Evolutionary conservation across 2,113 vertebrate genomes (phyloP).

Genomic region (Gobio gobio): DNA sequence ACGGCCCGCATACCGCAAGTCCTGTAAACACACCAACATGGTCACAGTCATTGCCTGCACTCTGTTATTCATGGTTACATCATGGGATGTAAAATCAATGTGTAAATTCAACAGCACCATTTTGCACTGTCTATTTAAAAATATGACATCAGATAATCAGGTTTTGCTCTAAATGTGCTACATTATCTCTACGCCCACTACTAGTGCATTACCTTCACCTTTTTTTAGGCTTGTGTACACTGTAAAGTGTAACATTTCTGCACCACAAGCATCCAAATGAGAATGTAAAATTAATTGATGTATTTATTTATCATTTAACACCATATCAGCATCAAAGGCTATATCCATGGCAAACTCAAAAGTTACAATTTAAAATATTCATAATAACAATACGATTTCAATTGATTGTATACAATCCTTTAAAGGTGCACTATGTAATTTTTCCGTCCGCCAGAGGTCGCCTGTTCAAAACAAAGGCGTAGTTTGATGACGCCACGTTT

Average conservation of each 20-base stretch:
- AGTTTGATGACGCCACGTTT: too few species aligned
- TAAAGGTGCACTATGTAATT: too few species aligned
- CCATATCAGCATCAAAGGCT: too few species aligned
- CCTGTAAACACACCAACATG: slow-evolving; percentile 6
- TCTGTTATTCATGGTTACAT: background rate
- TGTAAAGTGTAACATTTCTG: background rate
- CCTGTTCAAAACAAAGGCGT: too few species aligned
- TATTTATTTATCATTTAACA: too few species aligned
- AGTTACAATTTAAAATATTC: too few species aligned
- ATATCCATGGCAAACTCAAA: too few species aligned
- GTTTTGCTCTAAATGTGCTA: background rate
- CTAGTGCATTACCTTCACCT: background rate
- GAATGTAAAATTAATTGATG: background rate
- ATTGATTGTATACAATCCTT: too few species aligned
- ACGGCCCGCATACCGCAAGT: background rate
- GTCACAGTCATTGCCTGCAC: background rate
- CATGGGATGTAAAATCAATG: background rate
- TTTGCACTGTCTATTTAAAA: background rate
- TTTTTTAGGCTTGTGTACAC: background rate
- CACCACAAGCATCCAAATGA: background rate
- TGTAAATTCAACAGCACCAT: background rate
- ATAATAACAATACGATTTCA: too few species aligned
- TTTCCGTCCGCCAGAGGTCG: too few species aligned
- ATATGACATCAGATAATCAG: background rate
- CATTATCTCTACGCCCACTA: background rate